phyloP scores from a whole-genome alignment of 1,140 invertebrate genomes.

The Solenopsis invicta region DNA sequence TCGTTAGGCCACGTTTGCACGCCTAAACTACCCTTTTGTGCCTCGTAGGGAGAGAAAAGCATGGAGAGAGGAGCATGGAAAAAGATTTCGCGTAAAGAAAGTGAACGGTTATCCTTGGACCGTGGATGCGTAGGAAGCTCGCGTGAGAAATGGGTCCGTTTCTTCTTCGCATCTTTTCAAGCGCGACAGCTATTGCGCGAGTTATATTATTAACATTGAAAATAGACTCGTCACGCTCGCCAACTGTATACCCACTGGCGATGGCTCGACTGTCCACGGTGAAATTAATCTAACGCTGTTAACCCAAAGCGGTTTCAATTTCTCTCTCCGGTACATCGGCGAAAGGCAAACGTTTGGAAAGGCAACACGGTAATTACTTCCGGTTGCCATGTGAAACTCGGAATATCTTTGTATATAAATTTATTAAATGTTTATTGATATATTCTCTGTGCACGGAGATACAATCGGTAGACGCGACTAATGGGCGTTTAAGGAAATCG shows the following conservation, averaged over 20 bases:
- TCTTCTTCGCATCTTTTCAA: conserved; percentile 29
- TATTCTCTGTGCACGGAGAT: background rate
- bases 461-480: background rate
- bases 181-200: too few relatives aligned
- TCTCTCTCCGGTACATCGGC: background rate
- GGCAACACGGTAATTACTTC: conserved; percentile 37
- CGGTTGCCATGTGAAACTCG: background rate
- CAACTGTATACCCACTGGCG: too few relatives aligned
- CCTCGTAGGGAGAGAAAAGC: conserved; percentile 30
- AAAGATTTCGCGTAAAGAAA: conserved; percentile 32
- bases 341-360: conserved; percentile 50
- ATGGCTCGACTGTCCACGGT: background rate
- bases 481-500: background rate
- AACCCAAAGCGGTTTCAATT: conserved; percentile 33
- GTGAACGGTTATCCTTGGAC: too few relatives aligned
- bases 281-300: conserved; percentile 46
- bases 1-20: conserved; percentile 56
- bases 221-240: conserved; percentile 19
- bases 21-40: conserved; percentile 67
- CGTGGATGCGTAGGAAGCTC: background rate
- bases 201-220: conserved; percentile 37
- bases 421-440: conserved; percentile 5
- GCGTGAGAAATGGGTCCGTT: background rate
- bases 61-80: background rate
- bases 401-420: conserved; percentile 39